Evolutionary conservation across 2,888 invertebrate genomes (phyloP).

Genomic region (Stratiomys singularior): DNA sequence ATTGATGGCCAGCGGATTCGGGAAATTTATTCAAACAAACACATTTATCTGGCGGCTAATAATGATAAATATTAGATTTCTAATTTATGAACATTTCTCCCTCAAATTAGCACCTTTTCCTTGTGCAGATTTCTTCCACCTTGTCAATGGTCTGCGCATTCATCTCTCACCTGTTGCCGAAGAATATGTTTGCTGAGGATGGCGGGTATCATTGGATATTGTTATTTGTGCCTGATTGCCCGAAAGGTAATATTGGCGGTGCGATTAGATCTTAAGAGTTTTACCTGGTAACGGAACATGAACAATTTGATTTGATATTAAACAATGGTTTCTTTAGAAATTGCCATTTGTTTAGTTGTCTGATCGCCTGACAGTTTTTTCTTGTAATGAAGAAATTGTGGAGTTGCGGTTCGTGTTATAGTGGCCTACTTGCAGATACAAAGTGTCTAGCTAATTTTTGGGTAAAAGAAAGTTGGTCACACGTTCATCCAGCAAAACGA

Average conservation of each 20-base stretch:
- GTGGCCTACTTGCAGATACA: no score
- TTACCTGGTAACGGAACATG: constrained; percentile 13
- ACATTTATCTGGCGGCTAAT: constrained; percentile 9
- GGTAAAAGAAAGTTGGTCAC: no score
- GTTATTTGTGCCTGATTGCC: constrained; percentile 16
- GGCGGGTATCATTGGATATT: background rate
- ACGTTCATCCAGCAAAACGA: no score
- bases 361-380: background rate
- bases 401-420: no score
- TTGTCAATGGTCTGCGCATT: background rate
- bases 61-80: constrained; percentile 38
- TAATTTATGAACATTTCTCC: constrained; percentile 32
- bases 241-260: constrained; percentile 12
- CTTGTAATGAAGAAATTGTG: no score
- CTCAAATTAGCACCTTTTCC: constrained; percentile 27
- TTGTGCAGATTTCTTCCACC: constrained; percentile 11
- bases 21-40: background rate
- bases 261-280: constrained; percentile 16
- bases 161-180: background rate
- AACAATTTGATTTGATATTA: constrained; percentile 13
- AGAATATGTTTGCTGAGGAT: no score
- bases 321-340: background rate
- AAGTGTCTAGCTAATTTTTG: no score
- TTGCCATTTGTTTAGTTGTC: constrained; percentile 7
- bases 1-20: background rate